phyloP scores from a whole-genome alignment of 2,797 vertebrate species.

The Hypotaenidia okinawae region DNA sequence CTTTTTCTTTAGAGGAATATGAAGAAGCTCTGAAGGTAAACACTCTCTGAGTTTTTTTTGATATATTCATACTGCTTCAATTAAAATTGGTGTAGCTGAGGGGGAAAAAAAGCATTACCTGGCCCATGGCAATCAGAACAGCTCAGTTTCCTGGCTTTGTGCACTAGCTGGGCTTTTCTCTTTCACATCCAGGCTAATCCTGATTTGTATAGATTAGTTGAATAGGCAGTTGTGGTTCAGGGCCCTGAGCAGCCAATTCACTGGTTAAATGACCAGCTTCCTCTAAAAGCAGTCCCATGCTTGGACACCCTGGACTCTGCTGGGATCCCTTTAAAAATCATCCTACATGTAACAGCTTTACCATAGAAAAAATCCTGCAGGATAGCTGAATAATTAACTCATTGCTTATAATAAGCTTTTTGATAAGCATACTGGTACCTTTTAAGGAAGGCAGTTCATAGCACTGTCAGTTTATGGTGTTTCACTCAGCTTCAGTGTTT shows the following conservation, averaged over 20 bases:
- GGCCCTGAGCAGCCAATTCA: neutral
- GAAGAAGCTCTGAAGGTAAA: slow-evolving; percentile 97
- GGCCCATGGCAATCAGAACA: neutral
- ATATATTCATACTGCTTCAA: neutral
- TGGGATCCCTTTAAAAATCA: neutral
- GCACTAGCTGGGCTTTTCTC: neutral
- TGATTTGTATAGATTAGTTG: neutral
- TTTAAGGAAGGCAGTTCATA: neutral
- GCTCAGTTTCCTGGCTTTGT: neutral
- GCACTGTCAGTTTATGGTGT: neutral
- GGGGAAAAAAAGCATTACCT: neutral
- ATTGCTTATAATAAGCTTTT: neutral
- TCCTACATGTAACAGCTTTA: neutral
- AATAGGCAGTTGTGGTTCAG: neutral
- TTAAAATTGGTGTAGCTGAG: neutral
- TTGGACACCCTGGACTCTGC: neutral
- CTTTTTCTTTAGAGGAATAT: slow-evolving; percentile 88
- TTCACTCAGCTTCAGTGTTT: neutral
- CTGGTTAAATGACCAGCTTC: neutral
- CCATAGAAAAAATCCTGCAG: neutral
- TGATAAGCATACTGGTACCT: neutral
- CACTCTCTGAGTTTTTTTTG: neutral
- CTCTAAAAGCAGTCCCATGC: neutral
- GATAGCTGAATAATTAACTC: neutral
- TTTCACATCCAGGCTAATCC: neutral